Evolutionary conservation across 1,140 invertebrate species (phyloP).

Genomic region (Rhynchophorus ferrugineus): DNA sequence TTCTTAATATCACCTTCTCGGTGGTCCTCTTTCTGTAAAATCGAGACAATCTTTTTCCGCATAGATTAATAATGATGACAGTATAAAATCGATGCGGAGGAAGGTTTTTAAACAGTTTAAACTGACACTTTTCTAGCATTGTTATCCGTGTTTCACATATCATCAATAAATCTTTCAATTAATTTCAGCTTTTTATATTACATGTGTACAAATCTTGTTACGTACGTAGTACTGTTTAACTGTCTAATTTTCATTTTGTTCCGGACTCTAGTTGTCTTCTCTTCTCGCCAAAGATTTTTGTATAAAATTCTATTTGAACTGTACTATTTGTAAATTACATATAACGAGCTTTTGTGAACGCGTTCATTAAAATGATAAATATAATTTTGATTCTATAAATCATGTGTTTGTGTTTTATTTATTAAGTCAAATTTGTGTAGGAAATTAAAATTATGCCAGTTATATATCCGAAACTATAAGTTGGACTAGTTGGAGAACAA

Average conservation of each 20-base stretch:
- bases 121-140: constrained; percentile 1
- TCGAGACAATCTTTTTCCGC: too few species aligned
- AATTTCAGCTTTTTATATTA: constrained; percentile 10
- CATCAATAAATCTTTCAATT: constrained; percentile 2
- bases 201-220: not conserved
- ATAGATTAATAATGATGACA: too few species aligned
- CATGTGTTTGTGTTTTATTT: constrained; percentile 8
- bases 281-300: constrained; percentile 36
- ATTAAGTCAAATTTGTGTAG: not conserved
- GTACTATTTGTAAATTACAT: constrained; percentile 37
- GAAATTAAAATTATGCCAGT: too few species aligned
- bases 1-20: constrained; percentile 14
- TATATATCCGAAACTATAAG: too few species aligned
- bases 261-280: constrained; percentile 27
- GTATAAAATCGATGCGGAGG: too few species aligned
- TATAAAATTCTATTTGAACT: constrained; percentile 30
- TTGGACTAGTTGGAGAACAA: too few species aligned
- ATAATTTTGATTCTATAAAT: constrained; percentile 34
- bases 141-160: constrained; percentile 8
- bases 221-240: not conserved
- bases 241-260: constrained; percentile 3
- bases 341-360: constrained; percentile 39
- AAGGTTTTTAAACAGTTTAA: too few species aligned
- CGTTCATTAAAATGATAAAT: constrained; percentile 32
- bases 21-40: constrained; percentile 9